A percentile compares a stretch with the other conserved stretches of the same genome.
Evolutionary conservation across 1,140 invertebrate species (phyloP).

Genomic region (Drosophila murphyi): DNA sequence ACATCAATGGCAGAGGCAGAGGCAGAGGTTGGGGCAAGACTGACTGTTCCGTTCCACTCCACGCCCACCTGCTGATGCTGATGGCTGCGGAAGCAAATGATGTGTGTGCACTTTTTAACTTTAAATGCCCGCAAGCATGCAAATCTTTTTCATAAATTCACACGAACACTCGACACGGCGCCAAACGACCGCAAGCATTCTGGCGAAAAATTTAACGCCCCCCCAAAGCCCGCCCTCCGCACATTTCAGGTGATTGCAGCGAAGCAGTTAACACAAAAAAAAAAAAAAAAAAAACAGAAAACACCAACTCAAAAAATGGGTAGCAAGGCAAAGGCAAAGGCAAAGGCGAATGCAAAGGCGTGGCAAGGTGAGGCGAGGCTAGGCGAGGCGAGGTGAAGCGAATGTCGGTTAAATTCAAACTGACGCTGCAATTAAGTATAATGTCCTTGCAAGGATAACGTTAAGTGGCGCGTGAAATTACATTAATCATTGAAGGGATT

Average conservation of each 20-base stretch:
- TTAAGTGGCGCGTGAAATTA: conserved; percentile 84
- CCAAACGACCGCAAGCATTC: conserved; percentile 18
- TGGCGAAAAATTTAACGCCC: conserved; percentile 2
- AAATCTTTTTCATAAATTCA: conserved; percentile 83
- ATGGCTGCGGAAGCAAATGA: conserved; percentile 36
- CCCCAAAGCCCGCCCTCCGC: background rate
- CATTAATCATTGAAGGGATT: conserved; percentile 84
- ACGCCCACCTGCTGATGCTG: background rate
- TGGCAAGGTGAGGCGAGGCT: background rate
- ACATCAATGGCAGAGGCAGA: conserved; percentile 1
- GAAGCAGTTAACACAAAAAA: conserved; percentile 22
- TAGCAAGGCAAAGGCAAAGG: background rate
- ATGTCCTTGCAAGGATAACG: conserved; percentile 84
- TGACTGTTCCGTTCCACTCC: background rate
- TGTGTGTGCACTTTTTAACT: conserved; percentile 74
- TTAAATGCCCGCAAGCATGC: conserved; percentile 77
- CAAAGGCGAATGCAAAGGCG: no score
- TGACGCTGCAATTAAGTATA: conserved; percentile 83
- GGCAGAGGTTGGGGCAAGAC: no score
- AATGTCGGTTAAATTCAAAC: conserved; percentile 80
- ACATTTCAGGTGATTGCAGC: conserved; percentile 15
- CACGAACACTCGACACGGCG: conserved; percentile 45
- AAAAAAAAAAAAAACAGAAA: conserved; percentile 9
- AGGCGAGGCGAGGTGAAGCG: background rate
- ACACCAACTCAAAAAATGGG: background rate